These are phyloP conservation scores for Microdon myrmicae DNA, from an alignment of 2,888 invertebrate species.

Conservation along the genomic window DNA sequence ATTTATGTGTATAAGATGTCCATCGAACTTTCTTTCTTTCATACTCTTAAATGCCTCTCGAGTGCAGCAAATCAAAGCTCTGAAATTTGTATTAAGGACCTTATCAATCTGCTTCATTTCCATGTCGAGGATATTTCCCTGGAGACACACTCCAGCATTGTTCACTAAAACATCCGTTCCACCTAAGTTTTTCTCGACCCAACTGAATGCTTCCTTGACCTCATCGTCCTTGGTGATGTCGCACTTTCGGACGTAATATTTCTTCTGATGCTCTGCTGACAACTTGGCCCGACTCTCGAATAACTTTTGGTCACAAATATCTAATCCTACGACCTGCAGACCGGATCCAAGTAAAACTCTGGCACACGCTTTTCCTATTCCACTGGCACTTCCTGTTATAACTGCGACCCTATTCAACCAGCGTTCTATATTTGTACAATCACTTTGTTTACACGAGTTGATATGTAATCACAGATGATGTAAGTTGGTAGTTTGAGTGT, in stretches of 20 bases:
- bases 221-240: constrained; percentile 70
- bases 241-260: constrained; percentile 58
- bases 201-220: constrained; percentile 69
- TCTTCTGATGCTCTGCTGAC: constrained; percentile 53
- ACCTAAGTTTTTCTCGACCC: constrained; percentile 68
- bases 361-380: constrained; percentile 70
- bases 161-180: constrained; percentile 72
- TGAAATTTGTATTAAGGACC: constrained; percentile 68
- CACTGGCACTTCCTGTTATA: constrained; percentile 75
- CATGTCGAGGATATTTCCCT: constrained; percentile 59
- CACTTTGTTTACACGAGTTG: no score
- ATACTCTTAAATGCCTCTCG: constrained; percentile 68
- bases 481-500: no score
- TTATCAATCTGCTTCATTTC: constrained; percentile 55
- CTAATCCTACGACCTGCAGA: constrained; percentile 70
- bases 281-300: constrained; percentile 55
- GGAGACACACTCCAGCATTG: constrained; percentile 69
- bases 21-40: constrained; percentile 62
- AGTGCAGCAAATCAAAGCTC: constrained; percentile 67
- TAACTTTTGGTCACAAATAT: constrained; percentile 60
- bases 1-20: constrained; percentile 60
- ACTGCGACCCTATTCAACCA: constrained; percentile 69
- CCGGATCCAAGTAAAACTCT: constrained; percentile 68
- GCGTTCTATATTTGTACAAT: no score
- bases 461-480: no score